Conservation (phyloP, 2,888 invertebrate genomes). For the Synergus japonicus region DNA sequence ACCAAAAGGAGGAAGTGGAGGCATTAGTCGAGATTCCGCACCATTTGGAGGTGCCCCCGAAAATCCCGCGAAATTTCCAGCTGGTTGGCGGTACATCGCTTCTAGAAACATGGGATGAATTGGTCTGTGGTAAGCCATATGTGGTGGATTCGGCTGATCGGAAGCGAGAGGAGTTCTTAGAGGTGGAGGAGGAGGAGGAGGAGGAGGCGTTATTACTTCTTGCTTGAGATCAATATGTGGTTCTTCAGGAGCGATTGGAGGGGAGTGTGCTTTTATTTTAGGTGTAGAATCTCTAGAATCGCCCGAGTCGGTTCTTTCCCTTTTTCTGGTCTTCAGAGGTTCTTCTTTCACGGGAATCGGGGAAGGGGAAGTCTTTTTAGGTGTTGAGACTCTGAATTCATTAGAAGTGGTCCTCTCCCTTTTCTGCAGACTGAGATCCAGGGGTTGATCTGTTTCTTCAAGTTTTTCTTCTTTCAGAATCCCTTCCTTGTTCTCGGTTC, state of each 20-base stretch:
- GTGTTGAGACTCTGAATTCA: neutral
- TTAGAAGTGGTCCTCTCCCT: slow-evolving; percentile 51
- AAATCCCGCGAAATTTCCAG: slow-evolving; percentile 77
- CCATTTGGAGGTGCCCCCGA: slow-evolving; percentile 75
- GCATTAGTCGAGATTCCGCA: slow-evolving; percentile 80
- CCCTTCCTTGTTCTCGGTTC: neutral
- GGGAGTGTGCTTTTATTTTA: slow-evolving; percentile 41
- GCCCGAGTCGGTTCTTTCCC: slow-evolving; percentile 45
- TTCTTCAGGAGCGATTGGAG: slow-evolving; percentile 44
- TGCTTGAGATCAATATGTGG: slow-evolving; percentile 50
- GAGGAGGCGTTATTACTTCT: slow-evolving; percentile 50
- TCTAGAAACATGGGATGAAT: slow-evolving; percentile 86
- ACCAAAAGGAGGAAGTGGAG: slow-evolving; percentile 83
- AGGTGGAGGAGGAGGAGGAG: neutral
- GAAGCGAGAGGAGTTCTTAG: slow-evolving; percentile 55
- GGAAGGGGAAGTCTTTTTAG: slow-evolving; percentile 1
- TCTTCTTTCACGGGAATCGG: slow-evolving; percentile 50
- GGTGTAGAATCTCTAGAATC: neutral
- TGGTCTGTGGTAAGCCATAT: slow-evolving; percentile 89
- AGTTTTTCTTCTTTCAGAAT: slow-evolving; percentile 33
- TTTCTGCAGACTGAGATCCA: slow-evolving; percentile 71
- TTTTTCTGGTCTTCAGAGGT: slow-evolving; percentile 64
- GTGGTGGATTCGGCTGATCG: slow-evolving; percentile 76
- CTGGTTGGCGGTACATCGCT: slow-evolving; percentile 68
- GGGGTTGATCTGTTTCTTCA: slow-evolving; percentile 66